These are phyloP conservation scores for Pteropus alecto DNA, from an alignment of 2,113 vertebrate genomes.

Conservation along the genomic window DNA sequence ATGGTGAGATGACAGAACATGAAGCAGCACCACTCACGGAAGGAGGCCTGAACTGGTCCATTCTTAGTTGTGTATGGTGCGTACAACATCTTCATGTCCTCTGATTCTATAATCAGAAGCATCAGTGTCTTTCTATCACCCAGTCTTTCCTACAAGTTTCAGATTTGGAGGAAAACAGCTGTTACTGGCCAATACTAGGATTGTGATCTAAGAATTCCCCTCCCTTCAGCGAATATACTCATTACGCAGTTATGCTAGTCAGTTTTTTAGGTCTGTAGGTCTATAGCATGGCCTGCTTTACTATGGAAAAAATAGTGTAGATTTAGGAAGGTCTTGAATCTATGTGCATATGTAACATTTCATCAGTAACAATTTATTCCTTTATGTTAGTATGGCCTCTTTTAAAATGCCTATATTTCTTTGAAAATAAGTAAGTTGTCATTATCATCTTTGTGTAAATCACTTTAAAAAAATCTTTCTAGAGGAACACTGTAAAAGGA, in stretches of 20 bases:
- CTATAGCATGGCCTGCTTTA: background rate
- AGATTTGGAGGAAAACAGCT: background rate
- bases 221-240: background rate
- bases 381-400: background rate
- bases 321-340: background rate
- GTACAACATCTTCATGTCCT: background rate
- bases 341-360: background rate
- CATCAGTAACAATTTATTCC: background rate
- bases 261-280: background rate
- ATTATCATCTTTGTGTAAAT: conserved; percentile 1
- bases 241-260: background rate
- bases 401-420: background rate
- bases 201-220: background rate
- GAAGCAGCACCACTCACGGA: background rate
- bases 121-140: background rate
- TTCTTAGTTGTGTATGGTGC: background rate
- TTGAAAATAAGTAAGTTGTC: conserved; percentile 31
- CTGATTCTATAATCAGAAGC: background rate
- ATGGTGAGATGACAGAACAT: background rate
- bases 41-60: background rate
- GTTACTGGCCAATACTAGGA: background rate
- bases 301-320: background rate
- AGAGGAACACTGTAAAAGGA: background rate
- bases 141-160: background rate
- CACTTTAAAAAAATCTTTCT: conserved; percentile 22